Percentiles rank a stretch among this genome's conserved stretches.
These are phyloP conservation scores for Neoitamus cyanurus DNA, from an alignment of 2,888 invertebrate genomes.

Conservation along the genomic window DNA sequence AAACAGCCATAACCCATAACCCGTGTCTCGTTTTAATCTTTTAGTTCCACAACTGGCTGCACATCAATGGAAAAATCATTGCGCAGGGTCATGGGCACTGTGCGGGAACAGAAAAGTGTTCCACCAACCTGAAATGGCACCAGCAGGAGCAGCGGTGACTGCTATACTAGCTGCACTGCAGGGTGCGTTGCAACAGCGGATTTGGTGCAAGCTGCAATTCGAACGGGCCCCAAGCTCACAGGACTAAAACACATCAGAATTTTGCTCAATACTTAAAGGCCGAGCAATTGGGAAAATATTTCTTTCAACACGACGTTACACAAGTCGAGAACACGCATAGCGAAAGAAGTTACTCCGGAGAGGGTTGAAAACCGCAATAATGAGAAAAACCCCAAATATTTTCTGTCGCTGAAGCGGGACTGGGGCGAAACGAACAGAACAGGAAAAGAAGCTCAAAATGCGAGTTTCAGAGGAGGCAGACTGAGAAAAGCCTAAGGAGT, in stretches of 20 bases:
- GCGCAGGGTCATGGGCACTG: constrained; percentile 52
- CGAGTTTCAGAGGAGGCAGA: constrained; percentile 3
- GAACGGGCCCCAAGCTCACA: not conserved
- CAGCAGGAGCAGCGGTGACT: not conserved
- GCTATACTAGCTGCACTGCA: not conserved
- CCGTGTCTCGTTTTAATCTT: constrained; percentile 36
- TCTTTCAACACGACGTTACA: constrained; percentile 18
- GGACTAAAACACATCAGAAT: not conserved
- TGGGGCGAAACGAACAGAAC: not conserved
- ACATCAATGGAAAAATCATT: constrained; percentile 52
- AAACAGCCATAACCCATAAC: constrained; percentile 37
- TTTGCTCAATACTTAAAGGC: not conserved
- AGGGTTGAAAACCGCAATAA: constrained; percentile 23
- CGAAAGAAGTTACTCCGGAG: not conserved
- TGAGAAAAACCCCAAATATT: not conserved
- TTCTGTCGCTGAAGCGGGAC: not conserved
- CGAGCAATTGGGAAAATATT: not conserved
- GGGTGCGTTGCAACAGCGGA: not conserved
- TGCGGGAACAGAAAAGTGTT: constrained; percentile 11
- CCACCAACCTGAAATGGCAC: constrained; percentile 6
- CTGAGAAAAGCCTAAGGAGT: not conserved
- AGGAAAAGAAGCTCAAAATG: not conserved
- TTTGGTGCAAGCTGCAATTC: not conserved
- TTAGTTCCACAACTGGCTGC: constrained; percentile 44
- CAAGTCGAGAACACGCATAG: constrained; percentile 13